Evolutionary conservation across 1,140 invertebrate genomes (phyloP).

Genomic region (Dendroctonus valens): DNA sequence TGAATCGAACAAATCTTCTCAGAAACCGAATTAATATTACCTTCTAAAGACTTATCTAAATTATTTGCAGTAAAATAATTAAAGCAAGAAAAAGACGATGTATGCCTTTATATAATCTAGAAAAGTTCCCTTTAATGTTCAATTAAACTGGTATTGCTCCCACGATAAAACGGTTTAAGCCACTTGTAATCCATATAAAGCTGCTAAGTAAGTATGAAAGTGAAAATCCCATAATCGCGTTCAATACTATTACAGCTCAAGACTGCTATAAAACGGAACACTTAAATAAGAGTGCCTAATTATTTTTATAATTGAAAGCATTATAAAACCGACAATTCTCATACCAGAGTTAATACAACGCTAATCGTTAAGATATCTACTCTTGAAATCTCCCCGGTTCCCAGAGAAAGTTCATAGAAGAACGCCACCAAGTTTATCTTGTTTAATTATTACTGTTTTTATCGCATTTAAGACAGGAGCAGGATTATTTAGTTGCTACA

Average conservation of each 20-base stretch:
- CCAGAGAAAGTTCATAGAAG: slow-evolving; percentile 1
- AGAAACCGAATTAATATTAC: too few species aligned
- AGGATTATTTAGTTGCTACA: not conserved
- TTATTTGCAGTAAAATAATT: too few species aligned
- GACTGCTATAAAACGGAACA: not conserved
- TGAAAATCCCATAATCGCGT: too few species aligned
- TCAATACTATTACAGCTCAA: not conserved
- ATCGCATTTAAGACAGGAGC: not conserved
- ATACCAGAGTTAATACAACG: slow-evolving; percentile 1
- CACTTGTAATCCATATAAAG: too few species aligned
- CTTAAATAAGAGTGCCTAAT: not conserved
- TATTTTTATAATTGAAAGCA: not conserved
- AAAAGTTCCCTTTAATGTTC: too few species aligned
- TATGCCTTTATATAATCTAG: too few species aligned
- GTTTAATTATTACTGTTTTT: slow-evolving; percentile 4
- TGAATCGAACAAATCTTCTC: too few species aligned
- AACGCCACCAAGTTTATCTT: not conserved
- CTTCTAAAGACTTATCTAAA: too few species aligned
- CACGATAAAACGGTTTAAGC: too few species aligned
- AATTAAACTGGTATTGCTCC: too few species aligned
- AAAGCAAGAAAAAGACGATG: too few species aligned
- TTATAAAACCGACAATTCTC: slow-evolving; percentile 5
- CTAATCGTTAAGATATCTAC: slow-evolving; percentile 1
- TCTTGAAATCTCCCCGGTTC: not conserved
- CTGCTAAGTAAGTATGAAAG: too few species aligned